Conservation (phyloP, 2,797 vertebrate genomes). For the Meda fulgida region DNA sequence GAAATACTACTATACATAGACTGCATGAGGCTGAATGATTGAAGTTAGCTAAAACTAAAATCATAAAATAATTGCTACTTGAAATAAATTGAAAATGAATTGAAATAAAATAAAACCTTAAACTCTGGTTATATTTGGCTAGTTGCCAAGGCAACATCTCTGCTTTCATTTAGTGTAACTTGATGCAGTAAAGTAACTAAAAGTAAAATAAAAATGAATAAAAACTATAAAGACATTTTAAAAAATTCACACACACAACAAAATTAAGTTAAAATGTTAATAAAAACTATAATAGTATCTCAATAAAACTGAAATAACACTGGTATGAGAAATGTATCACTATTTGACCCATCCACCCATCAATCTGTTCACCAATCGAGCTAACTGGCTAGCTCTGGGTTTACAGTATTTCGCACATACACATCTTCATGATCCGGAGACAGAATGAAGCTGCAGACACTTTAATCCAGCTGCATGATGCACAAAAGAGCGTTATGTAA, state of each 20-base stretch:
- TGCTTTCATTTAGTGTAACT: not conserved
- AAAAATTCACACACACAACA: not conserved
- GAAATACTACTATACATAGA: no score
- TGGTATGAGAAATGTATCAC: not conserved
- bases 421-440: not conserved
- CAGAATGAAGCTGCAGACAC: not conserved
- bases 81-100: no score
- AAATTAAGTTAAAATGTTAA: not conserved
- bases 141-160: not conserved
- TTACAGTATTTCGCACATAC: not conserved
- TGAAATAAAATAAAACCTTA: no score
- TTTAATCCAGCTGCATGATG: not conserved
- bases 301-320: not conserved
- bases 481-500: not conserved
- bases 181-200: not conserved
- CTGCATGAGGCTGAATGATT: no score
- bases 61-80: no score
- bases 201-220: not conserved
- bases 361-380: not conserved
- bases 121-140: no score
- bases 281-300: not conserved
- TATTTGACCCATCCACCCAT: not conserved
- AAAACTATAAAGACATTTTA: not conserved
- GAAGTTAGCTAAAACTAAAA: no score
- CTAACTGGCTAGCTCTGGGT: slow-evolving; percentile 1